A percentile compares a stretch with the other conserved stretches of the same genome.
Conservation (phyloP, 2,888 invertebrate species). For the Xanthorhoe designata region DNA sequence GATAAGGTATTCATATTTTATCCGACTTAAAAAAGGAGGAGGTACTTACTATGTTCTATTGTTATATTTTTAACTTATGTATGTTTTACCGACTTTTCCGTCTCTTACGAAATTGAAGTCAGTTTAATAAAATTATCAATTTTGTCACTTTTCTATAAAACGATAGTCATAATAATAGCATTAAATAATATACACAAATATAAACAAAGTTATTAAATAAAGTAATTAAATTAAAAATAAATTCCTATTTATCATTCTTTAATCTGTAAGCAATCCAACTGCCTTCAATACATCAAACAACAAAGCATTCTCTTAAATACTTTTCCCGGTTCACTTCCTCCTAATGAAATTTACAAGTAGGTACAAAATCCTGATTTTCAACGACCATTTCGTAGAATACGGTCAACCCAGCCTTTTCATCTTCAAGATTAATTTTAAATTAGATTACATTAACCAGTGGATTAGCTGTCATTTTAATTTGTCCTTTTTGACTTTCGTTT, state of each 20-base stretch:
- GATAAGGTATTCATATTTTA: too few species aligned
- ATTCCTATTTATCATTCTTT: slow-evolving; percentile 4
- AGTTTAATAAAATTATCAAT: too few species aligned
- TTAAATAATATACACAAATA: too few species aligned
- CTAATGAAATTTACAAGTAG: slow-evolving; percentile 68
- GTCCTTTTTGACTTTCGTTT: slow-evolving; percentile 51
- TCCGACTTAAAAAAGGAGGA: too few species aligned
- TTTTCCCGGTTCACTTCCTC: slow-evolving; percentile 58
- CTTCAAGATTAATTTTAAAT: slow-evolving; percentile 77
- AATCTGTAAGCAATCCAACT: slow-evolving; percentile 21
- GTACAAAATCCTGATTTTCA: slow-evolving; percentile 67
- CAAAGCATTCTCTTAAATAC: slow-evolving; percentile 59
- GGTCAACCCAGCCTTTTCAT: slow-evolving; percentile 66
- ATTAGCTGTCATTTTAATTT: slow-evolving; percentile 66
- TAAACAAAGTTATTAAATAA: too few species aligned
- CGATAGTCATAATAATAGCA: too few species aligned
- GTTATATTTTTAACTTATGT: too few species aligned
- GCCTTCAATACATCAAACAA: slow-evolving; percentile 34
- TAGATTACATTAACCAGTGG: slow-evolving; percentile 73
- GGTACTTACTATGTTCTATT: too few species aligned
- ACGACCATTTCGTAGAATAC: slow-evolving; percentile 37
- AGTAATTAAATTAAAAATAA: too few species aligned
- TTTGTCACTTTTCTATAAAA: too few species aligned
- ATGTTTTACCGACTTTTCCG: too few species aligned
- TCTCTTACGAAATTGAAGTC: too few species aligned